Evolutionary conservation across 2,888 invertebrate species (phyloP), one percentile per base, ranked within the genome.

Genomic region (Euspilapteryx auroguttella): DNA sequence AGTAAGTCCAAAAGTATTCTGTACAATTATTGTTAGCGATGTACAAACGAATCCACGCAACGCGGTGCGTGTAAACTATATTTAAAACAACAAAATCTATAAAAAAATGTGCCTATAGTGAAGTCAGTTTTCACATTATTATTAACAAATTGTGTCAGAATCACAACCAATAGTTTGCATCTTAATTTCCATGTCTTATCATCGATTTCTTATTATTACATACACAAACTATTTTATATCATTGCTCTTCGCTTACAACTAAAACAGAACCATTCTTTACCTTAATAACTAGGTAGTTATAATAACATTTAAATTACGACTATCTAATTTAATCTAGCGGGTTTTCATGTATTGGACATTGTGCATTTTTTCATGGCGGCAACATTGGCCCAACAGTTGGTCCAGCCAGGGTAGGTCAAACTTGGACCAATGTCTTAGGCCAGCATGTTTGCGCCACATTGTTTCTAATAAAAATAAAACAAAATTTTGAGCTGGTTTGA

Each of bases 21-120:
- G 75, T 75, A 75, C 75, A 75, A 57, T 65, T 68, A 75, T 73
- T 75, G 75, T 73, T 73, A 73, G 71, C 62, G 75, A 73, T 75
- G 71, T 73, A 73, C 71, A 71, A 75, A 75, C 64, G 66, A 71
- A n/a, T n/a, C n/a, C n/a, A n/a, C n/a, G n/a, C n/a, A n/a, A n/a
- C n/a, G n/a, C n/a, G n/a, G 68, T 69, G 69, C 64, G 62, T 30
- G 62, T 66, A 69, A 73, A 69, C 61, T 64, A 57, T 55, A 58
- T 53, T 45, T 43, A 61, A 62, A 65, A n/a, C n/a, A 61, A 57
- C 49, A 42, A 49, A 54, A 54, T 52, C 50, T 54, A 49, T 44
- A 48, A 47, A 63, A 61, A 17, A 17, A 17, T 17, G 17, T 8
- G 17, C 5, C 17, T n/a, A 17, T 17, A 6, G 17, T 17, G 17